Conservation (phyloP, 92 coral and sea anemone genomes). For the Phenganax marumi region DNA sequence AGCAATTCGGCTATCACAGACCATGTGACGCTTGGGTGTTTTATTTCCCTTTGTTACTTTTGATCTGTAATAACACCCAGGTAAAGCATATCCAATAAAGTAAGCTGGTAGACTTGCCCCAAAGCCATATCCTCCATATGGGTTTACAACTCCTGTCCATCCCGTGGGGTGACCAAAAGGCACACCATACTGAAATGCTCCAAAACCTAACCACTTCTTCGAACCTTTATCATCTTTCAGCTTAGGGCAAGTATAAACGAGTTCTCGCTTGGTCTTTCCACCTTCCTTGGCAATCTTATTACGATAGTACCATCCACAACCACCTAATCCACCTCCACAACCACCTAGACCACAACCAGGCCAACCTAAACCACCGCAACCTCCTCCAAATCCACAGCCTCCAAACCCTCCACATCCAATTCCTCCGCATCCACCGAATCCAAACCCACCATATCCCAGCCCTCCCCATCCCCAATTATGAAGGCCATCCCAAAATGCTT, state of each 20-base stretch:
- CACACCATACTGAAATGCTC: conserved; percentile 11
- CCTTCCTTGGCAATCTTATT: conserved; percentile 53
- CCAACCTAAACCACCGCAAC: conserved; percentile 15
- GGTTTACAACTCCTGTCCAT: conserved; percentile 34
- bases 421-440: conserved; percentile 8
- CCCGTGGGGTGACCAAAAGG: conserved; percentile 22
- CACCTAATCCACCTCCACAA: conserved; percentile 37
- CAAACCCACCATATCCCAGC: conserved; percentile 4
- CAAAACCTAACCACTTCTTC: conserved; percentile 54
- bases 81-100: conserved; percentile 22
- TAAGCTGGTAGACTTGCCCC: background rate
- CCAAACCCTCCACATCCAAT: background rate
- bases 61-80: conserved; percentile 53
- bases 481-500: conserved; percentile 56
- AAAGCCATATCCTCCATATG: conserved; percentile 40
- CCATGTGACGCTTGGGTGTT: conserved; percentile 7
- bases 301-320: conserved; percentile 46
- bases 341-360: background rate
- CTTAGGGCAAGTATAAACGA: conserved; percentile 18
- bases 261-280: conserved; percentile 29
- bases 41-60: conserved; percentile 49
- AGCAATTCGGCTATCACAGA: conserved; percentile 29
- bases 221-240: conserved; percentile 42
- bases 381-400: conserved; percentile 3
- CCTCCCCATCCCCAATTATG: conserved; percentile 50